phyloP scores from a whole-genome alignment of 2,888 invertebrate genomes.

The Tachystola acroxantha region DNA sequence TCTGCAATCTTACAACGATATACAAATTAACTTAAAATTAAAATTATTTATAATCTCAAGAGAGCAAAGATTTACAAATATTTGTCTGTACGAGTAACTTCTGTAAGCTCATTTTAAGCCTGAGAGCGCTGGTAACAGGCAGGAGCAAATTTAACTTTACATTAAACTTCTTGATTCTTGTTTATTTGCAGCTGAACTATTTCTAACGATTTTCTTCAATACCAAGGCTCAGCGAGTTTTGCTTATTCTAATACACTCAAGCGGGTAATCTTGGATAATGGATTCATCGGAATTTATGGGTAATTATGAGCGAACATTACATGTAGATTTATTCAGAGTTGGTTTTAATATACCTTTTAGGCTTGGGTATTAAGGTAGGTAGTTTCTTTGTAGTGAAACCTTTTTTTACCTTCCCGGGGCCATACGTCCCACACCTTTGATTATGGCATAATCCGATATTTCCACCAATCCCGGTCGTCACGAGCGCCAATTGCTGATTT shows the following conservation, averaged over 20 bases:
- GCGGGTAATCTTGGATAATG: too few species aligned
- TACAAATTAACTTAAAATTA: not conserved
- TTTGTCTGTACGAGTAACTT: not conserved
- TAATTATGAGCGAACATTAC: too few species aligned
- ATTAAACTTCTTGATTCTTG: not conserved
- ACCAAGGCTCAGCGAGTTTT: not conserved
- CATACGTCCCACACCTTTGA: constrained; percentile 17
- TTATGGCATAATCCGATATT: constrained; percentile 20
- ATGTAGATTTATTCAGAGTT: too few species aligned
- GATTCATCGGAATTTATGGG: too few species aligned
- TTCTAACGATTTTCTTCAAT: not conserved
- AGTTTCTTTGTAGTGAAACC: not conserved
- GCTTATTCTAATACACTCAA: too few species aligned
- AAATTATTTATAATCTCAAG: not conserved
- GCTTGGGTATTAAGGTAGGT: too few species aligned
- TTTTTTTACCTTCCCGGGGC: constrained; percentile 1
- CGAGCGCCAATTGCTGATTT: constrained; percentile 13
- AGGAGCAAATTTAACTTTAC: not conserved
- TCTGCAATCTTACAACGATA: not conserved
- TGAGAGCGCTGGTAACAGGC: not conserved
- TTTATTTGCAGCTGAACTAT: not conserved
- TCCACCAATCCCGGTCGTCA: constrained; percentile 10
- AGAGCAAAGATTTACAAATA: not conserved
- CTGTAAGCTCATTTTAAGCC: not conserved
- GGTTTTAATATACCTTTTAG: too few species aligned